Conservation (phyloP, 2,888 invertebrate species). For the Ophioninae sp. region DNA sequence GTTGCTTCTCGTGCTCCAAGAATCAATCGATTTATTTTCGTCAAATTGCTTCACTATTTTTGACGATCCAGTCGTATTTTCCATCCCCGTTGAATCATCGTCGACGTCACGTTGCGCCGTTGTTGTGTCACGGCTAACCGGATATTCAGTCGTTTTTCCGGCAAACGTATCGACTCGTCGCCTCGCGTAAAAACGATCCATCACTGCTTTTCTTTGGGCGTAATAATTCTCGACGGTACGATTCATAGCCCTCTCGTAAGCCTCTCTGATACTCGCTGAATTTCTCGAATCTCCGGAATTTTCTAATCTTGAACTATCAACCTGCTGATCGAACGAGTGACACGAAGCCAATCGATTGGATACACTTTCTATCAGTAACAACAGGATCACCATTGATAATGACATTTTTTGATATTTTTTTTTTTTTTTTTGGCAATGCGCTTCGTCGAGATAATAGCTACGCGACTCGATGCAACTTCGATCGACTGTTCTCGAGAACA, state of each 20-base stretch:
- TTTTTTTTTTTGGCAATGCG: neutral
- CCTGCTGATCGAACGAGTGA: too few species aligned
- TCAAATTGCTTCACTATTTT: neutral
- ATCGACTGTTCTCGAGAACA: conserved; percentile 13
- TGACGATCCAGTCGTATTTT: neutral
- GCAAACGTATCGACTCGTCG: conserved; percentile 64
- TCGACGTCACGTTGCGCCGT: too few species aligned
- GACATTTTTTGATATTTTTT: conserved; percentile 34
- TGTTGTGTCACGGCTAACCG: neutral
- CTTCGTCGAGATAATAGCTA: neutral
- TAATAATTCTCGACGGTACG: conserved; percentile 67
- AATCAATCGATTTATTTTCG: neutral
- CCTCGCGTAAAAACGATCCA: conserved; percentile 70
- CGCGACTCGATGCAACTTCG: neutral
- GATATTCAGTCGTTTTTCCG: conserved; percentile 6
- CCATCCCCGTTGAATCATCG: neutral
- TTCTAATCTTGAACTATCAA: too few species aligned
- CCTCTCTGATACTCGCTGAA: conserved; percentile 10
- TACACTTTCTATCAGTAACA: conserved; percentile 19
- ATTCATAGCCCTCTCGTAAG: conserved; percentile 60
- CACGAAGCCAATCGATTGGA: conserved; percentile 15
- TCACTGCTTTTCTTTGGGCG: conserved; percentile 69
- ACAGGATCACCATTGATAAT: conserved; percentile 10
- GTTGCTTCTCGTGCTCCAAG: neutral
- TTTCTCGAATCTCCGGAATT: too few species aligned